Evolutionary conservation across 2,888 invertebrate species (phyloP).

Genomic region (Hypena proboscidalis): DNA sequence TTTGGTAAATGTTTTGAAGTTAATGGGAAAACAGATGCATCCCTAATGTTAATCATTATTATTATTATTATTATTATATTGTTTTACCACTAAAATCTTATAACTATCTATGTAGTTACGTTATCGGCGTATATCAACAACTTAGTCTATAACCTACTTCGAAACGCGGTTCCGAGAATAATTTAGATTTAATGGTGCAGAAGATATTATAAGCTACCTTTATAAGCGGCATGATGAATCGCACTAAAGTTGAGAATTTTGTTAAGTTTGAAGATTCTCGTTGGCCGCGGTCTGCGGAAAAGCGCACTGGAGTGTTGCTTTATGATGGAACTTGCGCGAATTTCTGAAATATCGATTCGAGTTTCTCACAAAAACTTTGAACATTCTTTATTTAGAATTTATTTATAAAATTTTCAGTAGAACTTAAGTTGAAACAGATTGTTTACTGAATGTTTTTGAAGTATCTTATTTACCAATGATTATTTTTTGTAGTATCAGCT

Average conservation of each 20-base stretch:
- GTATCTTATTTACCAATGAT: too few species aligned
- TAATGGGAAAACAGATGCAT: too few species aligned
- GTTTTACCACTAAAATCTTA: too few species aligned
- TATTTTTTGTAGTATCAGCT: too few species aligned
- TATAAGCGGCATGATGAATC: slow-evolving; percentile 71
- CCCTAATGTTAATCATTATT: too few species aligned
- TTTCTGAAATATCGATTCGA: slow-evolving; percentile 72
- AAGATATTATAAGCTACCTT: slow-evolving; percentile 72
- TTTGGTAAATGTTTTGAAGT: too few species aligned
- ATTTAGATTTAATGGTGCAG: slow-evolving; percentile 69
- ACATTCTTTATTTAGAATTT: slow-evolving; percentile 47
- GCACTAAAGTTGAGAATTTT: slow-evolving; percentile 67
- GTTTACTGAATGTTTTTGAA: too few species aligned
- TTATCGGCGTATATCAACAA: slow-evolving; percentile 34
- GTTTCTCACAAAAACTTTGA: slow-evolving; percentile 54
- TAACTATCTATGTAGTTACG: too few species aligned
- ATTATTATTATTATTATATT: too few species aligned
- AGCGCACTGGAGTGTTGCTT: slow-evolving; percentile 77
- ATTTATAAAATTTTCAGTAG: slow-evolving; percentile 14
- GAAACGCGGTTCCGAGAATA: slow-evolving; percentile 59
- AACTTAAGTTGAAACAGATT: too few species aligned
- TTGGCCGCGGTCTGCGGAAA: slow-evolving; percentile 63
- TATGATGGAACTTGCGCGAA: slow-evolving; percentile 69
- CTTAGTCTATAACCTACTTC: slow-evolving; percentile 42
- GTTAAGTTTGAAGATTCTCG: slow-evolving; percentile 67